Conservation (phyloP, 2,797 vertebrate genomes). For the Enoplosus armatus region DNA sequence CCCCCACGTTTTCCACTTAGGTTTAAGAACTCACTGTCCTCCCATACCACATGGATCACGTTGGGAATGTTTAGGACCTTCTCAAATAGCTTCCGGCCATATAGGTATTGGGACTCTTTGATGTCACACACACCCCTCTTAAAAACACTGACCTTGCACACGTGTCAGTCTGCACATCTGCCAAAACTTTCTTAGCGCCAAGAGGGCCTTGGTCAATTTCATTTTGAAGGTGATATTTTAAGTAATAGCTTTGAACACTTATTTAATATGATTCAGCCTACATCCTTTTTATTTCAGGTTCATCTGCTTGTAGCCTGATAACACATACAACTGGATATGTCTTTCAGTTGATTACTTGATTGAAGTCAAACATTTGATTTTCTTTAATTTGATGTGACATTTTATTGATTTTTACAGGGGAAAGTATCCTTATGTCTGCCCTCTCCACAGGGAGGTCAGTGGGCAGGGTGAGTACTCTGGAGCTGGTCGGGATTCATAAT, state of each 20-base stretch:
- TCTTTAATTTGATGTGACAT: neutral
- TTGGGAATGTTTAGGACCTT: constrained; percentile 60
- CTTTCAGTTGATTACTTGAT: neutral
- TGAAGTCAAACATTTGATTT: neutral
- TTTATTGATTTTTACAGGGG: neutral
- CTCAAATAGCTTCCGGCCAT: constrained; percentile 62
- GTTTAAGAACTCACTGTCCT: constrained; percentile 32
- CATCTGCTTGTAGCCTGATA: neutral
- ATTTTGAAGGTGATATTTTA: constrained; percentile 29
- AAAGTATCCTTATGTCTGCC: neutral
- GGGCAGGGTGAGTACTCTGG: neutral
- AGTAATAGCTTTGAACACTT: constrained; percentile 1
- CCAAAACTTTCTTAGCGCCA: constrained; percentile 35
- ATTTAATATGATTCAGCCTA: neutral
- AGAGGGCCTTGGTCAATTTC: constrained; percentile 18
- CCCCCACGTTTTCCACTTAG: constrained; percentile 46
- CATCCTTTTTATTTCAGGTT: neutral
- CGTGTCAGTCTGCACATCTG: constrained; percentile 55
- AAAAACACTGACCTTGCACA: constrained; percentile 55
- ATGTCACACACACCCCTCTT: constrained; percentile 40
- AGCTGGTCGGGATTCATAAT: neutral
- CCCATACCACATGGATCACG: constrained; percentile 39
- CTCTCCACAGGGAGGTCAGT: neutral
- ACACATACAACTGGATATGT: neutral
- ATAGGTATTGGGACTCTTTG: constrained; percentile 53